Evolutionary conservation across 1,140 invertebrate genomes (phyloP), one percentile per base, ranked within the genome.

Genomic region (Galendromus occidentalis): DNA sequence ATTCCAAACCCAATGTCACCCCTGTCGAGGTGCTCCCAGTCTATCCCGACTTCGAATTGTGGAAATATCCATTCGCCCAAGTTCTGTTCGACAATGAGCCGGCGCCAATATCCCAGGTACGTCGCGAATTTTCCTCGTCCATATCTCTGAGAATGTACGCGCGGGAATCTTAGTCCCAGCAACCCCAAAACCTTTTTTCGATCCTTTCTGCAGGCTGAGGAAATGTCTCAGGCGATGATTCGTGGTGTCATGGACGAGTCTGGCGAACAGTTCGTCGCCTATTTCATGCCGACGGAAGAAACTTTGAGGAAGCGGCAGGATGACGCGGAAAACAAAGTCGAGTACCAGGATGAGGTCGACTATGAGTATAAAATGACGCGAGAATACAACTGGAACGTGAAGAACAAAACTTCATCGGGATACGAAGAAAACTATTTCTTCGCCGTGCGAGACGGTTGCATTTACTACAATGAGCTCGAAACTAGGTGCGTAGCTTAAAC

Each of bases 371-470:
- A 89, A 77, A 92, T 94, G 85, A 87, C 89, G 0, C 80, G 91
- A 70, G 90, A 94, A 75, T 94, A 94, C 72, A 93, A 94, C 72
- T 97, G 93, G 94, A 97, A 96, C 77, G 93, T 98, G 1, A 97
- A 98, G 74, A 96, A 89, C 74, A 98, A 97, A 80, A 85, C 88
- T 0, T 91, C 88, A 0, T 93, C 95, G 75, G 93, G 92, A 42
- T 97, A 96, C 73, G 92, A 97, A 77, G 94, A 98, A 76, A 98
- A 94, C 76, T 98, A 97, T 75, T 98, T 97, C 77, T 86, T 98
- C 76, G 87, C 95, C 66, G 83, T 94, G 64, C 81, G 91, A 65
- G 83, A 94, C 73, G 87, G 79, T 71, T 86, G 85, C 55, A 87
- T 94, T 28, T 97, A 87, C 76, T 98, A 97, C 75, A 93, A 98